Base-by-base conservation (phyloP, 1,140 invertebrate species). In the Panagrolaimus sp. region DNA sequence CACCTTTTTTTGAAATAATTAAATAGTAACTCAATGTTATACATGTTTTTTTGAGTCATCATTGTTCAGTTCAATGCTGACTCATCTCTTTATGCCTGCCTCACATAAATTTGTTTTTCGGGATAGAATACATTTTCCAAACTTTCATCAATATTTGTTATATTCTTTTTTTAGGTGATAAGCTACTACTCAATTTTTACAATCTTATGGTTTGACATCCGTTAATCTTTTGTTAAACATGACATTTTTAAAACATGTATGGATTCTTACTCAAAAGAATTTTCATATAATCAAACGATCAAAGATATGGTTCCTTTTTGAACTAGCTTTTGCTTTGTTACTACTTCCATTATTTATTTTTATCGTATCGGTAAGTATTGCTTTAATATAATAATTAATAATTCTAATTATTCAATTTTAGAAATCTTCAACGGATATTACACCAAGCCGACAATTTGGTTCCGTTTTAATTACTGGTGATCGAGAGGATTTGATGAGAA, bases 231-330 rank as follows among this genome's bases (percentile, higher is more conserved):
- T 38, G 31, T 38, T 4, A 20, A 57, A 14, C 13, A 57, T 57
- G 51, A 25, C 51, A 20, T 20, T 57, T 20, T 27, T 57, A 11
- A 20, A 27, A 57, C 51, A 57, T 27, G 20, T 57, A 20, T 20
- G 51, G 20, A 57, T 57, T 27, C 51, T 57, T 27, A 57, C 51
- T 13, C 27, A 27, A 27, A 57, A 57, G 13, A 57, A 57, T 27
- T 57, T 57, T 16, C 20, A 20, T 27, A 27, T 57, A n/a, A 57
- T 57, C 4, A 57, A 57, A 57, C 0, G 51, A 4, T 57, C 51
- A 3, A 76, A 74, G 27, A 16, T 51, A 23, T 70, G 67, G 76
- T 61, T 74, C 38, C 8, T 76, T 31, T 61, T 43, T 25, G 74
- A 76, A 25, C 23, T 78, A 20, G 3, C 67, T 0, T 42, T 78